phyloP scores from a whole-genome alignment of 1,140 invertebrate species.

The Apis florea region DNA sequence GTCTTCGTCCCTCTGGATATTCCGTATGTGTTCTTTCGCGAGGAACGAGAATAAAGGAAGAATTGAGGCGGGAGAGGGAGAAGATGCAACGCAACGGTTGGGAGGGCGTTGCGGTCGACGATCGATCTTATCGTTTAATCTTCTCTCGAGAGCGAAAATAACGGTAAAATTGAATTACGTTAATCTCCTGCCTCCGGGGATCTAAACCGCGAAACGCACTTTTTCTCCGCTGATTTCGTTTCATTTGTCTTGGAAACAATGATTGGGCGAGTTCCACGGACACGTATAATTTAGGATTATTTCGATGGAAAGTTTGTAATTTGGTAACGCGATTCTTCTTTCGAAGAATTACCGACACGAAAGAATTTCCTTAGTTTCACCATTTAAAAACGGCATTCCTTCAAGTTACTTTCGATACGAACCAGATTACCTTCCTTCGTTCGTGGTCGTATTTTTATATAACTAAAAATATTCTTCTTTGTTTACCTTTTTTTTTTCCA shows the following conservation, averaged over 20 bases:
- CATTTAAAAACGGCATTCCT: not conserved
- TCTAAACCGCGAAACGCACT: conserved; percentile 20
- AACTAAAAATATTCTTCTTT: not conserved
- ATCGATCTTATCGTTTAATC: conserved; percentile 37
- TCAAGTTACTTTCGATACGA: not conserved
- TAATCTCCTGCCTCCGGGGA: conserved; percentile 16
- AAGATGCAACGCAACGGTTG: not conserved
- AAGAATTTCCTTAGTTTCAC: not conserved
- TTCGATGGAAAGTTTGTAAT: not conserved
- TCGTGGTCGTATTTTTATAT: no score
- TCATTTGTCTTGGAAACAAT: not conserved
- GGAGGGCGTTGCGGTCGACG: not conserved
- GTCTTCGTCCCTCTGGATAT: not conserved
- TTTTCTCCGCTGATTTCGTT: conserved; percentile 10
- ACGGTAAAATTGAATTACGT: conserved; percentile 37
- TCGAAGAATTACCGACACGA: no score
- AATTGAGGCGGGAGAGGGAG: not conserved
- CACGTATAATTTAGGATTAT: not conserved
- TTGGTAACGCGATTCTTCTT: not conserved
- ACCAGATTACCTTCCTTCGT: no score
- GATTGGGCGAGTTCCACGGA: not conserved
- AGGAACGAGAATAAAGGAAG: not conserved
- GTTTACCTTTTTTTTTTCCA: not conserved
- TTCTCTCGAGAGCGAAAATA: not conserved
- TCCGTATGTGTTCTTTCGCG: no score